These are phyloP conservation scores for Herpetotheres cachinnans DNA, from an alignment of 2,113 vertebrate species.

Conservation along the genomic window DNA sequence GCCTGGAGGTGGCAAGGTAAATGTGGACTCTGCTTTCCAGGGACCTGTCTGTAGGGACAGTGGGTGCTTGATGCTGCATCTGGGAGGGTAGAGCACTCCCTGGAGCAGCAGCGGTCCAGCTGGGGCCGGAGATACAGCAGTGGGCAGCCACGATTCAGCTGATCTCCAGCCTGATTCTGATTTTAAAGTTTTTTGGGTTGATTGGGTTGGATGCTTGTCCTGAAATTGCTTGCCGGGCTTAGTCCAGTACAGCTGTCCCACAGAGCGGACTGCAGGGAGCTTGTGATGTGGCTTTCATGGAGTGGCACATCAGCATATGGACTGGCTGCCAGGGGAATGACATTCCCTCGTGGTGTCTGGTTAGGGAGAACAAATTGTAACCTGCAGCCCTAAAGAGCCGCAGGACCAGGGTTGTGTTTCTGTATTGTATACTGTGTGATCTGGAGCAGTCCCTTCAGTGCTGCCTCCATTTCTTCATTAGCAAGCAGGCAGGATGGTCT, in stretches of 20 bases:
- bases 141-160: not conserved
- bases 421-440: not conserved
- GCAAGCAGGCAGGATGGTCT: not conserved
- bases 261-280: not conserved
- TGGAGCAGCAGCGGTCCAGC: not conserved
- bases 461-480: not conserved
- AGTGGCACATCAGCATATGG: rapidly evolving
- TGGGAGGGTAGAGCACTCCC: not conserved
- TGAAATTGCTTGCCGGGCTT: not conserved
- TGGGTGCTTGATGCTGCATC: rapidly evolving
- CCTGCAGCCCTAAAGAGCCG: not conserved
- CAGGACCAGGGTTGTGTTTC: not conserved
- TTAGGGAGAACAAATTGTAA: not conserved
- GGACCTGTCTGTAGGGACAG: not conserved
- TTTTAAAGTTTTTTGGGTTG: not conserved
- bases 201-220: not conserved
- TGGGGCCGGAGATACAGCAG: not conserved
- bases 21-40: not conserved
- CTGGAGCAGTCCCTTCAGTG: not conserved
- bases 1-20: conserved; percentile 95
- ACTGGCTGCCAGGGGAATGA: not conserved
- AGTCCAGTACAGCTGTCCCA: not conserved
- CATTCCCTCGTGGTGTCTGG: rapidly evolving
- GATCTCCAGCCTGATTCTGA: not conserved
- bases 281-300: not conserved